Conservation (phyloP, 2,888 invertebrate genomes). For the Gastracanthus pulcherrimus region DNA sequence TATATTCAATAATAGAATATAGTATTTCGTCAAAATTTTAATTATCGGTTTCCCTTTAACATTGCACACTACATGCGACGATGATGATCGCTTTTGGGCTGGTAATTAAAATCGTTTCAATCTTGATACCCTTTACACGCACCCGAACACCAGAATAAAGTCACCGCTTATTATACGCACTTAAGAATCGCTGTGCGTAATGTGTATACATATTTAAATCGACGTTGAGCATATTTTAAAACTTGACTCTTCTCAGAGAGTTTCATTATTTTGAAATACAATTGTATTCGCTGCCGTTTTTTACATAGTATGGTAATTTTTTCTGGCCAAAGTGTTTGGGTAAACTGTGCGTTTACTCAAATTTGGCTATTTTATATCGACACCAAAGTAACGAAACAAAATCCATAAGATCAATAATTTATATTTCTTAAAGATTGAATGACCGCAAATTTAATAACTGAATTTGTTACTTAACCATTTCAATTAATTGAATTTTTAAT, state of each 20-base stretch:
- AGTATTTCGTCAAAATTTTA: neutral
- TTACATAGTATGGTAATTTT: conserved; percentile 1
- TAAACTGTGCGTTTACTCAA: conserved; percentile 41
- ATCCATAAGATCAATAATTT: neutral
- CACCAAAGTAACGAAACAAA: neutral
- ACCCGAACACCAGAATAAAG: conserved; percentile 12
- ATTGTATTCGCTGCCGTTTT: neutral
- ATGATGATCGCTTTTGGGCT: too few relatives aligned
- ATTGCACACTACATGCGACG: neutral
- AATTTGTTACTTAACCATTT: conserved; percentile 30
- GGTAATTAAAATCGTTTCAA: too few relatives aligned
- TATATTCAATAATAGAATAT: neutral
- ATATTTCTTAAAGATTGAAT: neutral
- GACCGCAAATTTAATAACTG: neutral
- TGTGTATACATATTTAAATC: conserved; percentile 3
- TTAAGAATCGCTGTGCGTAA: conserved; percentile 14
- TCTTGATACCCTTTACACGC: neutral
- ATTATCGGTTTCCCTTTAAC: neutral
- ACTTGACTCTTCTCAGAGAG: neutral
- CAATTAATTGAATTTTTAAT: neutral
- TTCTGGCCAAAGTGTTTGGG: conserved; percentile 23
- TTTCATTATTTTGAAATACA: conserved; percentile 37
- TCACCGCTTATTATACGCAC: conserved; percentile 12
- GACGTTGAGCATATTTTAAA: neutral
- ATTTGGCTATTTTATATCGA: conserved; percentile 7